phyloP scores from a whole-genome alignment of 53 echinoderm and acorn worm genomes.

The Astropecten irregularis region DNA sequence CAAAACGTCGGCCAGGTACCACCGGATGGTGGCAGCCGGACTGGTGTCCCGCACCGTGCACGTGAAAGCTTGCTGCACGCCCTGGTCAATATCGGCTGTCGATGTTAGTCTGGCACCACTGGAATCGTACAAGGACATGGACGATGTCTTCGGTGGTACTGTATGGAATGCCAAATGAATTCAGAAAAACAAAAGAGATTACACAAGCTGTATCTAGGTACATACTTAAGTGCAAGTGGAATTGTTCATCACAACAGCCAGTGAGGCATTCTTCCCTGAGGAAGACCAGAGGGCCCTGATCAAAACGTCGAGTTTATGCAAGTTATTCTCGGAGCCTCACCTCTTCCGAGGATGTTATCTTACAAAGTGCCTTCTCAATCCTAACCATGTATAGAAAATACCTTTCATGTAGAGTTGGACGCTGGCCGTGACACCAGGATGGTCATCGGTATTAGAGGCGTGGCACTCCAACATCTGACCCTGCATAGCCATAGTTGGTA shows the following conservation, averaged over 20 bases:
- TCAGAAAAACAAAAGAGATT: background rate
- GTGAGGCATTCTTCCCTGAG: too few species aligned
- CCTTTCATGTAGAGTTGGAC: background rate
- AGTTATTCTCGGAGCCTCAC: too few species aligned
- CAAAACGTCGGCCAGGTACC: constrained; percentile 9
- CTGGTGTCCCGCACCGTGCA: constrained; percentile 6
- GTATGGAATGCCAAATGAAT: too few species aligned
- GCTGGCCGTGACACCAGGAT: background rate
- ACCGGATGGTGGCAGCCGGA: constrained; percentile 31
- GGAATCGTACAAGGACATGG: constrained; percentile 7
- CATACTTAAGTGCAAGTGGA: too few species aligned
- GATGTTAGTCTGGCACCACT: background rate
- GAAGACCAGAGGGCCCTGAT: too few species aligned
- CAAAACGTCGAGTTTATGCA: too few species aligned
- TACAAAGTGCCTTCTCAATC: too few species aligned
- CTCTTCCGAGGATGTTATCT: too few species aligned
- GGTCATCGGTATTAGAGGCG: background rate
- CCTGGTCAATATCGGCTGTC: background rate
- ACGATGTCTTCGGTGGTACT: constrained; percentile 11
- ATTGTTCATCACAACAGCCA: too few species aligned
- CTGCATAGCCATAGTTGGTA: background rate
- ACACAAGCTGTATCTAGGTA: background rate
- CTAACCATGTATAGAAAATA: too few species aligned
- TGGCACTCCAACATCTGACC: background rate
- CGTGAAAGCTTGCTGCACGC: background rate